phyloP scores from a whole-genome alignment of 2,113 vertebrate species.

The Pomatostomus ruficeps region DNA sequence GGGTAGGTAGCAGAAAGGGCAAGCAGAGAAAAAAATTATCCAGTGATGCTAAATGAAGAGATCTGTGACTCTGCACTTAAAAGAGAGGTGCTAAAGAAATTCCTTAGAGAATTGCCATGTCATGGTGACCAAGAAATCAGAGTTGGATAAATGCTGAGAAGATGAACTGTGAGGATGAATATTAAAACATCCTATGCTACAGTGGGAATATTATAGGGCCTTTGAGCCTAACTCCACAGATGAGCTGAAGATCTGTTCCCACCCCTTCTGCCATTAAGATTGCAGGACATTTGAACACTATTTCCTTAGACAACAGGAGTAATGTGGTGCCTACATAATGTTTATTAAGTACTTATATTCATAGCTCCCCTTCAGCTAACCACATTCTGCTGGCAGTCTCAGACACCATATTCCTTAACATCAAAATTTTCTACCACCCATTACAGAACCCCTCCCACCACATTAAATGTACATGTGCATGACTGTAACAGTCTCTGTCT shows the following conservation, averaged over 20 bases:
- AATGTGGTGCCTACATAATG: background rate
- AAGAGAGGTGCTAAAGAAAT: background rate
- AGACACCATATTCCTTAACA: background rate
- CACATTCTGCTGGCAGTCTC: background rate
- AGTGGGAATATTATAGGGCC: background rate
- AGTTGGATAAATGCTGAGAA: background rate
- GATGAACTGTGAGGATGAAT: background rate
- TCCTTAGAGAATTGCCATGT: background rate
- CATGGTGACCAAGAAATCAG: background rate
- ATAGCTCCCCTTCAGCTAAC: background rate
- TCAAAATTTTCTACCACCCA: background rate
- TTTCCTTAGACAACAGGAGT: background rate
- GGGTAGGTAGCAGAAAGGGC: constrained; percentile 1
- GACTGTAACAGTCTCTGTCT: background rate
- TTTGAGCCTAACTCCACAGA: background rate
- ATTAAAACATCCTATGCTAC: background rate
- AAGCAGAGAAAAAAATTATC: constrained; percentile 2
- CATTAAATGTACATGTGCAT: background rate
- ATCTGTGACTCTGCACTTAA: background rate
- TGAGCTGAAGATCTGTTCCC: background rate
- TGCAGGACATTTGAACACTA: background rate
- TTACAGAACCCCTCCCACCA: background rate
- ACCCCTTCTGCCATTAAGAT: background rate
- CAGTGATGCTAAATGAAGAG: background rate
- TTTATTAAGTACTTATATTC: background rate